phyloP scores from a whole-genome alignment of 2,797 vertebrate genomes.

The Rhodeus uyekii region DNA sequence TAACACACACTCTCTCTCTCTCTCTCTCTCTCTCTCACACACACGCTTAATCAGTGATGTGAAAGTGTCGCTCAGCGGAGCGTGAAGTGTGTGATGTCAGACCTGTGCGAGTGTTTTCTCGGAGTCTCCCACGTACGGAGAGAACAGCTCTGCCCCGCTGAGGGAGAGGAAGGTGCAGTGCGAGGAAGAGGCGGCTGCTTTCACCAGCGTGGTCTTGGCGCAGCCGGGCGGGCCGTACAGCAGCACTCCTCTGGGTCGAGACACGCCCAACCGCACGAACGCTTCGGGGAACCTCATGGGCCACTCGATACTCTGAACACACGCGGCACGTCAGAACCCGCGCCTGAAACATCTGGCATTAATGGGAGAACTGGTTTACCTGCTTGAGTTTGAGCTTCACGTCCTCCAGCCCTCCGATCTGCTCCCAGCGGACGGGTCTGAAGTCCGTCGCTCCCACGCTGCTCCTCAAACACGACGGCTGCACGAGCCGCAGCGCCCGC shows the following conservation, averaged over 20 bases:
- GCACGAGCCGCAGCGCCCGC: slow-evolving; percentile 84
- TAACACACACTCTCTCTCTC: no score
- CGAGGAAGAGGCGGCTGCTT: slow-evolving; percentile 83
- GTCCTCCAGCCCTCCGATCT: slow-evolving; percentile 91
- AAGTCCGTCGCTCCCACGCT: slow-evolving; percentile 83
- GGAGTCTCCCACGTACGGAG: slow-evolving; percentile 90
- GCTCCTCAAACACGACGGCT: slow-evolving; percentile 86
- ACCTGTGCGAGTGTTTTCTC: slow-evolving; percentile 93
- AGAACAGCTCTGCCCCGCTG: slow-evolving; percentile 92
- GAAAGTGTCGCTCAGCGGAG: no score
- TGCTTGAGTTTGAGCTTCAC: slow-evolving; percentile 91
- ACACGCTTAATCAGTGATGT: no score
- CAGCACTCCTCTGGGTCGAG: slow-evolving; percentile 85
- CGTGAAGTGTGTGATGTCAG: slow-evolving; percentile 13
- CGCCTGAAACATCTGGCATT: no score
- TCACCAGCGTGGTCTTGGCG: slow-evolving; percentile 91
- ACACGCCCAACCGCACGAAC: slow-evolving; percentile 86
- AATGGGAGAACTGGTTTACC: no score
- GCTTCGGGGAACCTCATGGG: slow-evolving; percentile 89
- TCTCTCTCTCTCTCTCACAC: no score
- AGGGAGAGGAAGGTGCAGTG: slow-evolving; percentile 87
- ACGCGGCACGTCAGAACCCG: background rate
- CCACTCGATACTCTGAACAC: slow-evolving; percentile 88
- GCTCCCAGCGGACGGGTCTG: slow-evolving; percentile 84
- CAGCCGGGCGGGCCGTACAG: slow-evolving; percentile 93